Conservation (phyloP, 2,113 vertebrate genomes). For the Lonchura striata region DNA sequence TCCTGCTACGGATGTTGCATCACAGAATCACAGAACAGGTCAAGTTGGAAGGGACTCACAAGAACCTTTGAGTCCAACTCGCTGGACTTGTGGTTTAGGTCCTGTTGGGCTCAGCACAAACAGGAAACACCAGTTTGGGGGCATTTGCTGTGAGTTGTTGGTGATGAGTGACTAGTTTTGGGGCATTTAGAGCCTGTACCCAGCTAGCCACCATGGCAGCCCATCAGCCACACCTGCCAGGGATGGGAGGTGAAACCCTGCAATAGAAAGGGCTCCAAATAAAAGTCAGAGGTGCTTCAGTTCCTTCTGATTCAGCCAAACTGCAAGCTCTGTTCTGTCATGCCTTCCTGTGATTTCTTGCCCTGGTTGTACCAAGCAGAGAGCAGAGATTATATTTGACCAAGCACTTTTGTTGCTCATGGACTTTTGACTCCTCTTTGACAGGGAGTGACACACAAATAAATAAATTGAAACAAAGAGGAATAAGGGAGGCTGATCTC, state of each 20-base stretch:
- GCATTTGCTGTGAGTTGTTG: neutral
- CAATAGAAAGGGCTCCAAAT: slow-evolving; percentile 26
- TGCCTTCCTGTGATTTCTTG: neutral
- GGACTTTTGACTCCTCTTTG: neutral
- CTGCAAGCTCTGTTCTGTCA: neutral
- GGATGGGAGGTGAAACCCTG: neutral
- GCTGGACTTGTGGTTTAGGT: neutral
- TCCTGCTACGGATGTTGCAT: neutral
- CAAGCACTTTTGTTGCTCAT: neutral
- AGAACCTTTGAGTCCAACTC: fast-evolving
- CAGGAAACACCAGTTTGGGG: neutral
- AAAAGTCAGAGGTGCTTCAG: neutral
- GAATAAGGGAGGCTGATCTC: neutral
- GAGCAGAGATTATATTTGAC: neutral
- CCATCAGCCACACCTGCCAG: neutral
- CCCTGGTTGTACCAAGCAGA: neutral
- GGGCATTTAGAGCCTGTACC: neutral
- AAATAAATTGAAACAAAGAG: neutral
- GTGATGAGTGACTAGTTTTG: neutral
- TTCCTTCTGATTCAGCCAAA: neutral
- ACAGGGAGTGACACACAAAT: neutral
- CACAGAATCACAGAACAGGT: neutral
- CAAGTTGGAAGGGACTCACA: neutral
- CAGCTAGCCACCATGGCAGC: neutral
- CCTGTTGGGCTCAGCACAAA: neutral